phyloP scores from a whole-genome alignment of 2,888 invertebrate genomes.

The Pyrrhia umbra region DNA sequence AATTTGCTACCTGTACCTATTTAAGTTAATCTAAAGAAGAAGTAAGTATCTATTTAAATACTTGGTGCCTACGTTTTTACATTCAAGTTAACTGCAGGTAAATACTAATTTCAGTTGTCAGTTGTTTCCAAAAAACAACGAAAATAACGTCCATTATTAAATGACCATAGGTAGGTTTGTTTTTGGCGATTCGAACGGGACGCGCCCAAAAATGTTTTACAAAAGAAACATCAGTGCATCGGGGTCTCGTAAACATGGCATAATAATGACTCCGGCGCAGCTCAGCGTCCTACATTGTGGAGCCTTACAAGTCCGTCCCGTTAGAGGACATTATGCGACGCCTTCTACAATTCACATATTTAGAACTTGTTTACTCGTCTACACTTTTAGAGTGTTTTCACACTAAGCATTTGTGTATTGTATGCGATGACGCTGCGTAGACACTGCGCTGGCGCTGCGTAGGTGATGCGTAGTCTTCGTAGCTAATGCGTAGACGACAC shows the following conservation, averaged over 20 bases:
- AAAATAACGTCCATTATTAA: conserved; percentile 33
- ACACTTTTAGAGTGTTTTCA: conserved; percentile 6
- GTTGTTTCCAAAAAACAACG: background rate
- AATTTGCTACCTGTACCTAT: background rate
- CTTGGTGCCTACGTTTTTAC: background rate
- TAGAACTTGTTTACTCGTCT: conserved; percentile 50
- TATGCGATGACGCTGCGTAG: background rate
- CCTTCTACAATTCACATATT: conserved; percentile 44
- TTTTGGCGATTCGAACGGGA: conserved; percentile 58
- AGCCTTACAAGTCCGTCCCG: conserved; percentile 72
- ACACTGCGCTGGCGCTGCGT: background rate
- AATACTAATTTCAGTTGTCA: conserved; percentile 20
- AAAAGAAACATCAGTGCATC: conserved; percentile 49
- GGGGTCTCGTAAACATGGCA: conserved; percentile 65
- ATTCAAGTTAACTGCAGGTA: background rate
- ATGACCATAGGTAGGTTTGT: conserved; percentile 39
- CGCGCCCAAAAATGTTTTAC: conserved; percentile 49
- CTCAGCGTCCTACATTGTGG: conserved; percentile 65
- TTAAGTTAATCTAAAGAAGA: too few relatives aligned
- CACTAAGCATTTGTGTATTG: background rate
- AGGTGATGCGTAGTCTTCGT: background rate
- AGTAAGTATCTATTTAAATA: background rate
- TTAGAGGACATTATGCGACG: conserved; percentile 62
- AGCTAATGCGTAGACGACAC: background rate
- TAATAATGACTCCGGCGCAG: conserved; percentile 70